Evolutionary conservation across 2,113 vertebrate species (phyloP).

Genomic region (Larimichthys polyactis): DNA sequence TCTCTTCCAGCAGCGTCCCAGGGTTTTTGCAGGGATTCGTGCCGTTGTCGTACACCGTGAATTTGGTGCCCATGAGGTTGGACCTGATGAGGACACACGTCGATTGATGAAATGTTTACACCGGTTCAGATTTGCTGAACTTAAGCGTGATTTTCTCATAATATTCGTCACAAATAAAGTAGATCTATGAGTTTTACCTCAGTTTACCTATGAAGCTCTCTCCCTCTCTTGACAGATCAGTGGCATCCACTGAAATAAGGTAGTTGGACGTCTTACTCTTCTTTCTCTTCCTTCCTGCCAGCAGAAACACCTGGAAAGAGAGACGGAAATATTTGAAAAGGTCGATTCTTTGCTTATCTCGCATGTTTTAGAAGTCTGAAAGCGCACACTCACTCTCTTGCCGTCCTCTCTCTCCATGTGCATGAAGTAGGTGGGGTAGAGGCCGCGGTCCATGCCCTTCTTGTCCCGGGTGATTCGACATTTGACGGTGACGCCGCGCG

Average conservation of each 20-base stretch:
- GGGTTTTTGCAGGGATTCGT: constrained; percentile 90
- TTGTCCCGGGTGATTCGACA: constrained; percentile 95
- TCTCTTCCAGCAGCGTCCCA: constrained; percentile 87
- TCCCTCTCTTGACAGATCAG: constrained; percentile 93
- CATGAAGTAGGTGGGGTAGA: constrained; percentile 98
- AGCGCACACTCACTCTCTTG: constrained; percentile 86
- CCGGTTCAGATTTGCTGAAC: neutral
- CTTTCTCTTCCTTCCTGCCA: constrained; percentile 97
- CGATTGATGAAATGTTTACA: neutral
- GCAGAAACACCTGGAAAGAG: constrained; percentile 89
- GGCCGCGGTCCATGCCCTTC: constrained; percentile 95
- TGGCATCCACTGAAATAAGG: constrained; percentile 96
- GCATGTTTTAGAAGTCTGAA: no score
- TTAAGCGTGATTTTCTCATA: neutral
- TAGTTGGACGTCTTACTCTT: constrained; percentile 99
- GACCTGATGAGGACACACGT: constrained; percentile 83
- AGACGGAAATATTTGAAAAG: neutral
- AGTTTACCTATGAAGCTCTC: constrained; percentile 96
- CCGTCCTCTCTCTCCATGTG: constrained; percentile 95
- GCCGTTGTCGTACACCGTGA: constrained; percentile 95
- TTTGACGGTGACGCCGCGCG: constrained; percentile 89
- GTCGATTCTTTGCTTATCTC: no score
- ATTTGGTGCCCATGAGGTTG: constrained; percentile 98
- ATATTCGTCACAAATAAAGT: no score
- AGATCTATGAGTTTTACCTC: constrained; percentile 82